Evolutionary conservation across 2,888 invertebrate genomes (phyloP).

Genomic region (Melieria omissa): DNA sequence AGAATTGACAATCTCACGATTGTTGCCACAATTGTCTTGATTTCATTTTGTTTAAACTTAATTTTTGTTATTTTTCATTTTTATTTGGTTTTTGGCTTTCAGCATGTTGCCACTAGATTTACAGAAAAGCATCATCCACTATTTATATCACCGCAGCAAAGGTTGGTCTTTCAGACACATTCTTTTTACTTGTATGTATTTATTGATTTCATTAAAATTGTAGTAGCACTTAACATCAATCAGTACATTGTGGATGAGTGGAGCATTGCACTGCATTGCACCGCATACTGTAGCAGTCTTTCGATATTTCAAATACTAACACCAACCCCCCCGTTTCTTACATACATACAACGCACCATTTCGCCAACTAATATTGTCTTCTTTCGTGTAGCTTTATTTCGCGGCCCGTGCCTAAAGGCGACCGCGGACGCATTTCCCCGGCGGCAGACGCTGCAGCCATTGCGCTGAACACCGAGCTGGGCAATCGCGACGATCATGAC

Average conservation of each 20-base stretch:
- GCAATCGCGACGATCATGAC: constrained; percentile 72
- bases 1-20: too few relatives aligned
- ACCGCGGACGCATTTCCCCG: constrained; percentile 71
- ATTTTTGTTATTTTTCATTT: constrained; percentile 41
- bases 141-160: constrained; percentile 61
- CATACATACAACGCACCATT: background rate
- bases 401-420: constrained; percentile 72
- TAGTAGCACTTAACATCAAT: constrained; percentile 20
- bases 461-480: constrained; percentile 56
- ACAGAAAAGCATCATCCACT: constrained; percentile 64
- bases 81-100: constrained; percentile 66
- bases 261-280: background rate
- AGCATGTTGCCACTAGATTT: constrained; percentile 67
- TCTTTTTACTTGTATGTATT: constrained; percentile 16
- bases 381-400: constrained; percentile 48
- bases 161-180: constrained; percentile 57
- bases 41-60: background rate
- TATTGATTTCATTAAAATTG: constrained; percentile 8
- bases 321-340: background rate
- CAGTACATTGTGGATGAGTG: constrained; percentile 3
- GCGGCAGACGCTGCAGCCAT: constrained; percentile 70
- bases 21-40: background rate
- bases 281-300: background rate
- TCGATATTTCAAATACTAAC: too few relatives aligned
- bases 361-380: constrained; percentile 11